phyloP scores from a whole-genome alignment of 2,113 vertebrate species.

The Sakesphorus luctuosus region DNA sequence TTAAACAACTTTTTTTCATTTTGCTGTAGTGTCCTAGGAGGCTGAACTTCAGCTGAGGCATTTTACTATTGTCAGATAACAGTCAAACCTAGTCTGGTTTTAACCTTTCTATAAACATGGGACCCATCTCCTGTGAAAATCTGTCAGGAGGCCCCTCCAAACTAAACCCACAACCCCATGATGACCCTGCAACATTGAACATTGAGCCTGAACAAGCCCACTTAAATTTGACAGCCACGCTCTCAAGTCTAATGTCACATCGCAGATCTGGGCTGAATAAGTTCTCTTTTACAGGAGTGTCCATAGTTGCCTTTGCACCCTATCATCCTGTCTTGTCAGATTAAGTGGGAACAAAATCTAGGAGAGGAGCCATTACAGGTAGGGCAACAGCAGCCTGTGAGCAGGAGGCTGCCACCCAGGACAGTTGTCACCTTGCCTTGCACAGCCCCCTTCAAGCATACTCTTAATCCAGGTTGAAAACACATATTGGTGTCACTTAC shows the following conservation, averaged over 20 bases:
- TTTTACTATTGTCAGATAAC: not conserved
- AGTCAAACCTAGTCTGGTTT: not conserved
- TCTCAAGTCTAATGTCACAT: not conserved
- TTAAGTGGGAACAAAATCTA: not conserved
- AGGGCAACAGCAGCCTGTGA: not conserved
- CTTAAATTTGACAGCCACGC: not conserved
- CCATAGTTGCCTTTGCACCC: not conserved
- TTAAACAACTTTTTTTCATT: not conserved
- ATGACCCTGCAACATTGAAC: not conserved
- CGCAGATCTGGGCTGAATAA: not conserved
- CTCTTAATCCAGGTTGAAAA: not conserved
- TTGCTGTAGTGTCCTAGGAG: not conserved
- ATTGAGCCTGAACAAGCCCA: not conserved
- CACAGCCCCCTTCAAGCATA: not conserved
- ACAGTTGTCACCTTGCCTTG: not conserved
- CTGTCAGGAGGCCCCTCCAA: not conserved
- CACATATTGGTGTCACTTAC: not conserved
- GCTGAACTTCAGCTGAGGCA: not conserved
- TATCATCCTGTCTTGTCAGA: accelerated
- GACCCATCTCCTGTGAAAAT: not conserved
- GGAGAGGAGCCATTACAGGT: not conserved
- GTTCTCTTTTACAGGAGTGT: not conserved
- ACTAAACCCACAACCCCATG: not conserved
- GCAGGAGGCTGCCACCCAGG: not conserved
- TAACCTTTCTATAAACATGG: not conserved